A percentile compares a stretch with the other conserved stretches of the same genome.
Evolutionary conservation across 2,113 vertebrate species (phyloP).

Genomic region (Spea multiplicata): DNA sequence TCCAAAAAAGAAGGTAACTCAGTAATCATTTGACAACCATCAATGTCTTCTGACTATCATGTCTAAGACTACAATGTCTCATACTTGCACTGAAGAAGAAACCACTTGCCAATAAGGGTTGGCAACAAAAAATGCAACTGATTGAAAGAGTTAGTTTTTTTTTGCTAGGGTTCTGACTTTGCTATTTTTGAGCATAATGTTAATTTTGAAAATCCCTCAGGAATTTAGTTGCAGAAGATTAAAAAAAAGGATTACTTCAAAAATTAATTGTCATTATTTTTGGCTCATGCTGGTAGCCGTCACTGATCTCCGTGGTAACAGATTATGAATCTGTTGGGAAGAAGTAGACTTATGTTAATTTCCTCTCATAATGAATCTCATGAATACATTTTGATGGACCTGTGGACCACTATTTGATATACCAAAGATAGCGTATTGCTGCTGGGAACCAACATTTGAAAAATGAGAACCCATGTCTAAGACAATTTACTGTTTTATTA

Average conservation of each 20-base stretch:
- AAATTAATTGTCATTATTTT: conserved; percentile 3
- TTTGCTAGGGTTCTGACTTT: too few relatives aligned
- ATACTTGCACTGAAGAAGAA: too few relatives aligned
- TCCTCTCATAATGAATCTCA: background rate
- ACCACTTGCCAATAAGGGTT: too few relatives aligned
- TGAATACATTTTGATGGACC: background rate
- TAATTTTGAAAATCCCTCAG: too few relatives aligned
- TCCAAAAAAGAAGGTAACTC: too few relatives aligned
- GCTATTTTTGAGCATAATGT: too few relatives aligned
- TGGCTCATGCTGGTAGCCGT: background rate
- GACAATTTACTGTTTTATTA: background rate
- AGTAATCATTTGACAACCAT: too few relatives aligned
- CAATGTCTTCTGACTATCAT: too few relatives aligned
- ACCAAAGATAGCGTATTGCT: background rate
- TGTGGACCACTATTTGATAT: background rate
- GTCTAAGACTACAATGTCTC: too few relatives aligned
- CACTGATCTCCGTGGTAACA: background rate
- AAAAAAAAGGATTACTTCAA: background rate
- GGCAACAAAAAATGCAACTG: too few relatives aligned
- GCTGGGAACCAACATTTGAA: background rate
- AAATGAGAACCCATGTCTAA: background rate
- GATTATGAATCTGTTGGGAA: background rate
- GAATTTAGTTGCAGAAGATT: too few relatives aligned
- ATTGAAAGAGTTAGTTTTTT: too few relatives aligned
- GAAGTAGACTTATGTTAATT: background rate